Conservation (phyloP, 1,140 invertebrate genomes). For the Phenacoccus solenopsis region DNA sequence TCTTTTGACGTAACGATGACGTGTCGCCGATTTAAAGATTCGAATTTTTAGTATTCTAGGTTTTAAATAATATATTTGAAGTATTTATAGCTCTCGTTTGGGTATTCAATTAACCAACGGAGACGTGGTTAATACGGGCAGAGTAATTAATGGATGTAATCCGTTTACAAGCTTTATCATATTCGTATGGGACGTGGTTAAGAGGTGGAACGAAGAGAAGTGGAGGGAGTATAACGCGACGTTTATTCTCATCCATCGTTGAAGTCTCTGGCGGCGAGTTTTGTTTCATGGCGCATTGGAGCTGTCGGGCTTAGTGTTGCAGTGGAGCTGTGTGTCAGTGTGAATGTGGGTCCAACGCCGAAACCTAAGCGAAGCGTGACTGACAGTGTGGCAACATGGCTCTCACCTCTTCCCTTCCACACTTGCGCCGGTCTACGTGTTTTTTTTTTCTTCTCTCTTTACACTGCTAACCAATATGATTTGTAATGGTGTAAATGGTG, state of each 20-base stretch:
- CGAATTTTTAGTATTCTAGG: background rate
- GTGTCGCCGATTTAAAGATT: background rate
- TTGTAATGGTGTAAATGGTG: constrained; percentile 15
- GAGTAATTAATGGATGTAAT: background rate
- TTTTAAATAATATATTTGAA: background rate
- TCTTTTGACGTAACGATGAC: background rate
- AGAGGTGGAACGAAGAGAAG: background rate
- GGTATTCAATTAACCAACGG: too few species aligned
- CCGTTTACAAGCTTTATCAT: background rate
- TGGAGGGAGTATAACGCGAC: background rate
- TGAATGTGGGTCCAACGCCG: constrained; percentile 12
- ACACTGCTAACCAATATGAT: constrained; percentile 11
- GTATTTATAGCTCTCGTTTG: too few species aligned
- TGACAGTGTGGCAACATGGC: constrained; percentile 15
- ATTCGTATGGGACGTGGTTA: background rate
- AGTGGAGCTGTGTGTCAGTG: constrained; percentile 7
- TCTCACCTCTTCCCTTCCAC: background rate
- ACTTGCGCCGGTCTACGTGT: background rate
- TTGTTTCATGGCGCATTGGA: background rate
- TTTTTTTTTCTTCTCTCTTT: constrained; percentile 4
- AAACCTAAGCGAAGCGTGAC: constrained; percentile 12
- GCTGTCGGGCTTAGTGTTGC: background rate
- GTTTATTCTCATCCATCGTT: constrained; percentile 7
- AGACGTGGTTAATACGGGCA: background rate
- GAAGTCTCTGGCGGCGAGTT: background rate